phyloP scores from a whole-genome alignment of 2,113 vertebrate genomes.

The Bagarius yarrelli region DNA sequence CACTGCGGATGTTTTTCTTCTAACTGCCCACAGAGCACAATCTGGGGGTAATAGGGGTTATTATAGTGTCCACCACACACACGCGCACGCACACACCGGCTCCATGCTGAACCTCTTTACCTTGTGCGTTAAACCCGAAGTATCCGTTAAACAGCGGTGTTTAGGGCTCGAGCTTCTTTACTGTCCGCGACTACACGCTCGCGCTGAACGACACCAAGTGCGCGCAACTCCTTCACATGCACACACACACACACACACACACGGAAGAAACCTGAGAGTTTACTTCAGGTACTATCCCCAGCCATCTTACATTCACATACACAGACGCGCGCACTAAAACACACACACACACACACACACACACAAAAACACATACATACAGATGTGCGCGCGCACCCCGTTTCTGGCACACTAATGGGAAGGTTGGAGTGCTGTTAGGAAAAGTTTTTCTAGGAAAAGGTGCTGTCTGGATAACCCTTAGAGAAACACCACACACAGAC shows the following conservation, averaged over 20 bases:
- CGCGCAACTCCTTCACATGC: constrained; percentile 72
- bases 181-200: not conserved
- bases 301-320: not conserved
- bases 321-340: not conserved
- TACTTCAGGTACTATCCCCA: constrained; percentile 77
- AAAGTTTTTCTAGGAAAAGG: not conserved
- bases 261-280: constrained; percentile 77
- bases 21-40: not conserved
- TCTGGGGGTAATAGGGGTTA: not conserved
- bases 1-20: not conserved
- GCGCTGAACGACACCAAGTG: constrained; percentile 43
- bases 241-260: no score
- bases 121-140: not conserved
- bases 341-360: constrained; percentile 2
- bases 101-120: constrained; percentile 26
- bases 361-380: not conserved
- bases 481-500: not conserved
- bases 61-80: not conserved
- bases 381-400: not conserved
- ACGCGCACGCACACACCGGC: not conserved
- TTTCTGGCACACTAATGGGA: constrained; percentile 20
- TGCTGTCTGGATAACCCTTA: constrained; percentile 4
- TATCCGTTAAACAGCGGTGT: constrained; percentile 16
- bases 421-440: constrained; percentile 19
- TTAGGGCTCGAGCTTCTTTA: not conserved